Evolutionary conservation across 2,797 vertebrate species (phyloP).

Genomic region (Ataeniobius toweri): DNA sequence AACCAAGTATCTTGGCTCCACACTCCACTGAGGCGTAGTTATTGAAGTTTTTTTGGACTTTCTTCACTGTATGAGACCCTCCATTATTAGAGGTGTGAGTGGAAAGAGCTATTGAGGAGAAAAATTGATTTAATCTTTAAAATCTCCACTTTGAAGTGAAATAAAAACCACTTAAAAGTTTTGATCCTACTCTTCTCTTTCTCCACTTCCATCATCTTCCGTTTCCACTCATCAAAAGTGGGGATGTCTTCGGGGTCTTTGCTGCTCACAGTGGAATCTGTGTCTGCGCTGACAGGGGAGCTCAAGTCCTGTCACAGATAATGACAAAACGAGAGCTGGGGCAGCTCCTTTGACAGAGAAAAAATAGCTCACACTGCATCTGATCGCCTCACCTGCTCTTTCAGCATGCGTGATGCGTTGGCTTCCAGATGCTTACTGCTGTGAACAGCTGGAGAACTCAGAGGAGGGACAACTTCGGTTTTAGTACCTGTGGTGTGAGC

Average conservation of each 20-base stretch:
- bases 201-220: conserved; percentile 96
- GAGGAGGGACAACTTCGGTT: conserved; percentile 47
- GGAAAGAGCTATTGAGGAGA: conserved; percentile 78
- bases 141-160: not conserved
- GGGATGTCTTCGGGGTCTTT: conserved; percentile 91
- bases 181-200: conserved; percentile 90
- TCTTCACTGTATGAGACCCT: conserved; percentile 84
- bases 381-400: conserved; percentile 54
- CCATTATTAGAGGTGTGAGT: conserved; percentile 86
- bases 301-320: conserved; percentile 60
- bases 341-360: conserved; percentile 30
- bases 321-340: conserved; percentile 54
- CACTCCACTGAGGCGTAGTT: conserved; percentile 98
- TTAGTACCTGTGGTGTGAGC: conserved; percentile 69
- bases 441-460: conserved; percentile 32
- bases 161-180: not conserved
- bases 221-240: conserved; percentile 98
- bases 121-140: not conserved
- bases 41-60: conserved; percentile 94
- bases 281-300: conserved; percentile 49
- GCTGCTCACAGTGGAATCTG: conserved; percentile 56
- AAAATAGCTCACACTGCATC: conserved; percentile 15
- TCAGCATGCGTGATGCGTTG: conserved; percentile 61
- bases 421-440: conserved; percentile 47
- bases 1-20: conserved; percentile 94